Base-by-base conservation (phyloP, 2,797 vertebrate genomes). In the Todus mexicanus region DNA sequence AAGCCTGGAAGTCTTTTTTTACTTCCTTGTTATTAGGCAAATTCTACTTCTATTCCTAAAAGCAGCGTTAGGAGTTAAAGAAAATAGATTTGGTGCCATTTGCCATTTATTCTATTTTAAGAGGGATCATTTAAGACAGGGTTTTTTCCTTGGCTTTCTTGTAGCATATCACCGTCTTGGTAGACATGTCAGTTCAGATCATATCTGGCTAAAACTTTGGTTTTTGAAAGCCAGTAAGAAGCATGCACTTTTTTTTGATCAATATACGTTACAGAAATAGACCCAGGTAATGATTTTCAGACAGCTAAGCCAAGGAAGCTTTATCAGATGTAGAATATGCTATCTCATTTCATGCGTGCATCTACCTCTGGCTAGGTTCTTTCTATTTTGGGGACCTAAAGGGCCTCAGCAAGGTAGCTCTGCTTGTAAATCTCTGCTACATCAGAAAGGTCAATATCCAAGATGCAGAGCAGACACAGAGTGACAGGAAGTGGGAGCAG, bases 371-470 rank as follows among this genome's bases (percentile, higher is more conserved):
- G 82, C 85, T 94, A 95, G 64, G 53, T 75, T 95, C 94, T 94
- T 95, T 94, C 94, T 95, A 93, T 94, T 96, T 96, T 82, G 95
- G 89, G 74, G 82, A 87, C 82, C 60, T 88, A 81, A 93, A 93
- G 86, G 78, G 74, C 82, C 42, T 91, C 78, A 69, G 83, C 60
- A 69, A 89, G 84, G 87, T 74, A 61, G 81, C 74, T 93, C 59
- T 92, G 78, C 81, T 93, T 94, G 92, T 96, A 97, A 96, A 94
- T 87, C 87, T 92, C 70, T 94, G 89, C 72, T 80, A n/a, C 73
- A 85, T 92, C 94, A 92, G 84, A 94, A 90, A 87, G 93, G 94
- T 96, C 96, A 93, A 95, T 95, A 94, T 61, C 94, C 84, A 91
- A 92, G 91, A 92, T 86, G 91, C 85, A 90, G 56, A 91, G 80